Evolutionary conservation across 2,113 vertebrate genomes (phyloP), one percentile per base, ranked within the genome.

Genomic region (Leucopsar rothschildi): DNA sequence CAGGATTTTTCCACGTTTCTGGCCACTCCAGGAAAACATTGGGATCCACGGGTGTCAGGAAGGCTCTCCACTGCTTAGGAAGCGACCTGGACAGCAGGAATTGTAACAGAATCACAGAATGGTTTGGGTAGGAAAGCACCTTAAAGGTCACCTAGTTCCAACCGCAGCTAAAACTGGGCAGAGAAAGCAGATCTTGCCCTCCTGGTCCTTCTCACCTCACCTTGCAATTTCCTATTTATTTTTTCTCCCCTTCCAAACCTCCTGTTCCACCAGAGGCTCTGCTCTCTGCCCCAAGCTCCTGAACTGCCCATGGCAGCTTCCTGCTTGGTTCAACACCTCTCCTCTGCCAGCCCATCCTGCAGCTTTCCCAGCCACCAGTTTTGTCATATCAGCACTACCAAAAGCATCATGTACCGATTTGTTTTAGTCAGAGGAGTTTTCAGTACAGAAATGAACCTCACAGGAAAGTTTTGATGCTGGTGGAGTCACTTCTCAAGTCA

Each of bases 301-400:
- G 66, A 44, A 15, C 22, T 5, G 11, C 49, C 45, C 6, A 1
- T 1, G 10, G 56, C 40, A 57, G 22, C 60, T 33, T 17, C 22
- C 25, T 37, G 23, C 68, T 68, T 3, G n/a, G 20, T 23, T 76
- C 72, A 39, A 29, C 59, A 24, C 22, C 50, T 53, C 24, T 35
- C 15, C 40, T 39, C 69, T 25, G 19, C 9, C 65, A 82, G 65
- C 29, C 56, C 65, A 39, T 6, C 31, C 40, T 57, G 60, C 78
- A 82, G 3, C 21, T 45, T 42, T 57, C 49, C 44, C 52, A 47
- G 12, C 17, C 7, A 27, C 14, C 15, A 61, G 1, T 22, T 79
- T 25, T 33, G 16, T 12, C 33, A 24, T 0, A 1, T 17, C 35
- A 71, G 47, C 0, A 0, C 64, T 29, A 44, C 31, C 1, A 3